phyloP scores from a whole-genome alignment of 2,113 vertebrate genomes.

The Trematocara variabile region DNA sequence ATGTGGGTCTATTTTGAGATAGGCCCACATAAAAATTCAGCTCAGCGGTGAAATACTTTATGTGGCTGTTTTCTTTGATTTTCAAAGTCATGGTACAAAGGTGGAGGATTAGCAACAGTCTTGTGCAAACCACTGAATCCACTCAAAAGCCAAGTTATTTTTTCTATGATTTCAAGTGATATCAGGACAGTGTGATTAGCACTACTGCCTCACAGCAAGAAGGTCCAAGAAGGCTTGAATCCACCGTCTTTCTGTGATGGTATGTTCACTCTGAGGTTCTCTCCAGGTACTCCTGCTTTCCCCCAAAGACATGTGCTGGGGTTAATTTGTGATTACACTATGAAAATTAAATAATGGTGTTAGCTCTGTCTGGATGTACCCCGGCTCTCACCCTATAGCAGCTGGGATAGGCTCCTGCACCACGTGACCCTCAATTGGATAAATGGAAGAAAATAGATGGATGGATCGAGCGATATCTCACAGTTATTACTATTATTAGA shows the following conservation, averaged over 20 bases:
- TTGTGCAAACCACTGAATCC: background rate
- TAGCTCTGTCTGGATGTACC: background rate
- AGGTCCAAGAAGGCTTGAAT: background rate
- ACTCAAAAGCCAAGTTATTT: background rate
- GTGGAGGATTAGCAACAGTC: background rate
- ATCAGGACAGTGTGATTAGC: background rate
- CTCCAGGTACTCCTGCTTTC: background rate
- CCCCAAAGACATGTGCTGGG: background rate
- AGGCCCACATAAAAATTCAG: background rate
- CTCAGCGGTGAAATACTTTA: background rate
- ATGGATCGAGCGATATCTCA: background rate
- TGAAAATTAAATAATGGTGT: background rate
- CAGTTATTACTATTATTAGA: background rate
- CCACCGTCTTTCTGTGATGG: fast-evolving
- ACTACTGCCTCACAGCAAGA: background rate
- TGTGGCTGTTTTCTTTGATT: background rate
- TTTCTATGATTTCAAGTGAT: background rate
- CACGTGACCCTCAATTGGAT: background rate
- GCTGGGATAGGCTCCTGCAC: background rate
- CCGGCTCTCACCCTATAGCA: background rate
- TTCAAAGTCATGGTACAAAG: background rate
- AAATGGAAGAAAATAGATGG: background rate
- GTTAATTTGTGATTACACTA: background rate
- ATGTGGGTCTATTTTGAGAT: background rate
- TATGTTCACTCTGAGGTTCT: background rate